phyloP scores from a whole-genome alignment of 2,113 vertebrate species.

The Centropus bengalensis region DNA sequence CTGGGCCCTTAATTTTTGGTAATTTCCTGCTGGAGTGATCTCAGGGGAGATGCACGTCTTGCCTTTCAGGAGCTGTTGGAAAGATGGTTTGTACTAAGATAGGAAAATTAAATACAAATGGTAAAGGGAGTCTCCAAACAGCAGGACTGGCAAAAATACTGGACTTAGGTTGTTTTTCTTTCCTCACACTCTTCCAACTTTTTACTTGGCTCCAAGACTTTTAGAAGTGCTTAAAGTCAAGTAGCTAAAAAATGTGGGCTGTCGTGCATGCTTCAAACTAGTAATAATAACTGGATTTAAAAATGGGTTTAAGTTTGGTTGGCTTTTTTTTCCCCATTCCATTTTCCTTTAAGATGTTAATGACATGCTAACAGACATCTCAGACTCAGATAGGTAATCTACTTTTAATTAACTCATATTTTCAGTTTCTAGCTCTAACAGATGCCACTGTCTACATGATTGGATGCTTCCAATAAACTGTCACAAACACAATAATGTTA shows the following conservation, averaged over 20 bases:
- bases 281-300: constrained; percentile 19
- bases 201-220: constrained; percentile 29
- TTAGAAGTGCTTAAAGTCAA: constrained; percentile 31
- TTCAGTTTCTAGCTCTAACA: not conserved
- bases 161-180: constrained; percentile 59
- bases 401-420: not conserved
- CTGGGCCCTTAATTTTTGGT: constrained; percentile 20
- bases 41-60: constrained; percentile 24
- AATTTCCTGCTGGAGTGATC: not conserved
- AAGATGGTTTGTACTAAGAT: constrained; percentile 45
- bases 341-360: not conserved
- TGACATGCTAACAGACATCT: not conserved
- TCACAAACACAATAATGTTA: not conserved
- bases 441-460: not conserved
- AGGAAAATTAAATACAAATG: constrained; percentile 68
- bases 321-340: not conserved
- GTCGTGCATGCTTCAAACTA: not conserved
- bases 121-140: constrained; percentile 60
- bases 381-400: not conserved
- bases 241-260: constrained; percentile 29
- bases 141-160: constrained; percentile 63
- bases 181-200: constrained; percentile 51
- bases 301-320: not conserved
- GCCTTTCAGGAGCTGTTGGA: constrained; percentile 55
- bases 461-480: not conserved